Conservation (phyloP, 2,797 vertebrate species). For the Geotrypetes seraphini region DNA sequence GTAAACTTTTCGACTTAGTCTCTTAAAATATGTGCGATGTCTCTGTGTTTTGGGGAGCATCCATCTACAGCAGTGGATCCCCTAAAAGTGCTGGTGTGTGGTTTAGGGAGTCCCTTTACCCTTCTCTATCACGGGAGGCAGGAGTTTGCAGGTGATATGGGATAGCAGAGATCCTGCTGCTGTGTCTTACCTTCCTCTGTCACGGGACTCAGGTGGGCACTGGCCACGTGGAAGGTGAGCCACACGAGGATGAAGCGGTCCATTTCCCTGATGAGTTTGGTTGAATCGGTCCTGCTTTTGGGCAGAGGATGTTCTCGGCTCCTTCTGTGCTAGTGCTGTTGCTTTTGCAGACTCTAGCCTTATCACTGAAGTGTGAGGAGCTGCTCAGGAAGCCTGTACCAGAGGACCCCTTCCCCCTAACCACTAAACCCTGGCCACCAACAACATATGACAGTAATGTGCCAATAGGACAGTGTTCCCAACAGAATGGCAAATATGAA, state of each 20-base stretch:
- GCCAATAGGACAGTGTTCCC: slow-evolving; percentile 24
- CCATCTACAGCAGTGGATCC: too few relatives aligned
- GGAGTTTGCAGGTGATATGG: too few relatives aligned
- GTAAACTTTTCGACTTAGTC: too few relatives aligned
- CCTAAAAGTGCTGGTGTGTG: too few relatives aligned
- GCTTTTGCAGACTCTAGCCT: slow-evolving; percentile 23
- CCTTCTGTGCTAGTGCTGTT: too few relatives aligned
- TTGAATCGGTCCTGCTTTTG: slow-evolving; percentile 9
- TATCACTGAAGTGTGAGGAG: slow-evolving; percentile 35
- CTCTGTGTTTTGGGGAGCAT: too few relatives aligned
- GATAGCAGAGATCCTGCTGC: background rate
- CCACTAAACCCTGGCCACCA: slow-evolving; percentile 18
- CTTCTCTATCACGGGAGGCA: too few relatives aligned
- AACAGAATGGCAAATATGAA: slow-evolving; percentile 31
- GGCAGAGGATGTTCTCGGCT: background rate
- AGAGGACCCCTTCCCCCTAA: slow-evolving; percentile 25
- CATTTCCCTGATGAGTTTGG: slow-evolving; percentile 12
- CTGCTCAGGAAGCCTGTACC: slow-evolving; percentile 52
- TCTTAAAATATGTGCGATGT: too few relatives aligned
- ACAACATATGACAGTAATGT: background rate
- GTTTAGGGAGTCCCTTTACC: too few relatives aligned
- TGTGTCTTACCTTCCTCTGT: slow-evolving; percentile 59
- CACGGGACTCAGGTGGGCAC: slow-evolving; percentile 22
- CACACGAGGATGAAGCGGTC: slow-evolving; percentile 16
- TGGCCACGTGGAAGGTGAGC: slow-evolving; percentile 29